Evolutionary conservation across 2,797 vertebrate genomes (phyloP).

Genomic region (Micromesistius poutassou): DNA sequence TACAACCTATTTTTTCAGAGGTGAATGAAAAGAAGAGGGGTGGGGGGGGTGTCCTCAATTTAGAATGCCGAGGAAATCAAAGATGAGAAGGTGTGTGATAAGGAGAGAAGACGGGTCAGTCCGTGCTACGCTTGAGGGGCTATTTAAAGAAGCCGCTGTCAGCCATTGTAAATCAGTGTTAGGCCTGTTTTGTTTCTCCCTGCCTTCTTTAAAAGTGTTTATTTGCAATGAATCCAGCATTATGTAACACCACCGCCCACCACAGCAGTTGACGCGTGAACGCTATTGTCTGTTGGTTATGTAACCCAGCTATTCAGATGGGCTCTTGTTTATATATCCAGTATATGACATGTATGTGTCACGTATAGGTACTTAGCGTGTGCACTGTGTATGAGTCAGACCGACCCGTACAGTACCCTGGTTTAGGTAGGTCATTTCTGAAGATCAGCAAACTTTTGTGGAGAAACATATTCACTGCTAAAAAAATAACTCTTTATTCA

Average conservation of each 20-base stretch:
- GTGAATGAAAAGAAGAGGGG: slow-evolving; percentile 25
- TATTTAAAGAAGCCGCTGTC: slow-evolving; percentile 54
- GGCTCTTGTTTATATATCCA: not conserved
- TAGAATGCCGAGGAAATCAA: not conserved
- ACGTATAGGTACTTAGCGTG: not conserved
- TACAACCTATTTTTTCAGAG: slow-evolving; percentile 16
- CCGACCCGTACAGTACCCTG: too few species aligned
- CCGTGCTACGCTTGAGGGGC: not conserved
- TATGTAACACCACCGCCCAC: slow-evolving; percentile 3
- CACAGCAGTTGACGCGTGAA: not conserved
- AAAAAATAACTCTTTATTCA: too few species aligned
- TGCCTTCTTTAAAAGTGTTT: slow-evolving; percentile 2
- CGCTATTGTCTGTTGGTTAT: slow-evolving; percentile 8
- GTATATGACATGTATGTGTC: not conserved
- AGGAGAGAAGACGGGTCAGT: not conserved
- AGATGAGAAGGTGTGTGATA: not conserved
- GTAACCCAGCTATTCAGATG: slow-evolving; percentile 4
- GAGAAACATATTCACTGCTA: too few species aligned
- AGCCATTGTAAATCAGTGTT: slow-evolving; percentile 30
- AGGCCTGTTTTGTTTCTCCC: slow-evolving; percentile 56
- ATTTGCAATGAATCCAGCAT: slow-evolving; percentile 8
- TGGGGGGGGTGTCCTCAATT: not conserved
- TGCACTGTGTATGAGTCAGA: not conserved
- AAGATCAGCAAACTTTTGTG: too few species aligned
- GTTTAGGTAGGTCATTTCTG: too few species aligned